phyloP scores from a whole-genome alignment of 1,140 invertebrate species.

The Andricus grossulariae region DNA sequence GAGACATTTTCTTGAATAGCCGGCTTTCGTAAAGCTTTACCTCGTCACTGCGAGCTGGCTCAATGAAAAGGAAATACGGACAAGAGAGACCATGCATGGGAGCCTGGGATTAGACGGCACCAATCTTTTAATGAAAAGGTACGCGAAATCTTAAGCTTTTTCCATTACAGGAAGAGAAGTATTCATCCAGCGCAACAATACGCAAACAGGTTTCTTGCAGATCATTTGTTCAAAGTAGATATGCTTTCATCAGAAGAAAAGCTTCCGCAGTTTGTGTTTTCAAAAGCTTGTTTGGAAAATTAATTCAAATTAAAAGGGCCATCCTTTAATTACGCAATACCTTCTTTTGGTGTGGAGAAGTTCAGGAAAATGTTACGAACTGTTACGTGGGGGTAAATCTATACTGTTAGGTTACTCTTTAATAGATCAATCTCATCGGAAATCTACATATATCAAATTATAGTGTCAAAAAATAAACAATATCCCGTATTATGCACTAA shows the following conservation, averaged over 20 bases:
- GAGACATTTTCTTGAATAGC: conserved; percentile 59
- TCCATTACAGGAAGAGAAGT: conserved; percentile 1
- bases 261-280: neutral
- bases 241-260: neutral
- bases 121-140: conserved; percentile 58
- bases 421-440: too few species aligned
- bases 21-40: conserved; percentile 56
- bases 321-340: too few species aligned
- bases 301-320: too few species aligned
- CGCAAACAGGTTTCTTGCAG: neutral
- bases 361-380: too few species aligned
- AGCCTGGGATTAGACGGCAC: conserved; percentile 53
- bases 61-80: conserved; percentile 55
- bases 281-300: too few species aligned
- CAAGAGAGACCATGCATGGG: conserved; percentile 49
- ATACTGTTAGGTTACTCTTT: too few species aligned
- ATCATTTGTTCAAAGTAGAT: conserved; percentile 25
- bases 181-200: conserved; percentile 12
- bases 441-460: too few species aligned
- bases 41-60: conserved; percentile 53
- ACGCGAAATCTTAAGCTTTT: conserved; percentile 30
- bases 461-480: too few species aligned
- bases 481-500: too few species aligned
- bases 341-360: too few species aligned
- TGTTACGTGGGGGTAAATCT: too few species aligned